These are phyloP conservation scores for Dynastes hyllus DNA, from an alignment of 2,888 invertebrate genomes.

Conservation along the genomic window DNA sequence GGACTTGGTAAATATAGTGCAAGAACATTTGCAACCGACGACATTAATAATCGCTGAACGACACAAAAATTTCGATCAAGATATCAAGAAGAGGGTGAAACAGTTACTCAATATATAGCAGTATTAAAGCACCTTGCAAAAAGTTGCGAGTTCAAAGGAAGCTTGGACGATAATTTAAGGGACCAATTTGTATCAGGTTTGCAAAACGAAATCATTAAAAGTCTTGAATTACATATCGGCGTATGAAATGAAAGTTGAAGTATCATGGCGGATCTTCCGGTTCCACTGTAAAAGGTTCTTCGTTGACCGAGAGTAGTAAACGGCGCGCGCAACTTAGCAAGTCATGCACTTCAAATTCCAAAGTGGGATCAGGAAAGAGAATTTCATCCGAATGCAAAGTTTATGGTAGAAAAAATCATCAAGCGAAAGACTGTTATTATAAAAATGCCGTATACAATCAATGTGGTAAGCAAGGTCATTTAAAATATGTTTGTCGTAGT, in stretches of 20 bases:
- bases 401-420: constrained; percentile 33
- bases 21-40: constrained; percentile 48
- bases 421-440: constrained; percentile 29
- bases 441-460: constrained; percentile 27
- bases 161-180: no score
- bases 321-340: no score
- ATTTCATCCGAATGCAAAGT: not conserved
- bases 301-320: no score
- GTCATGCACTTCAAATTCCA: no score
- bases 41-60: constrained; percentile 49
- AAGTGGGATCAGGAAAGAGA: not conserved
- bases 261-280: not conserved
- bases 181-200: no score
- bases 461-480: constrained; percentile 37
- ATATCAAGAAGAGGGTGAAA: constrained; percentile 31
- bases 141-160: no score
- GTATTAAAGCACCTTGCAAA: not conserved
- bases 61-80: constrained; percentile 49
- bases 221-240: constrained; percentile 24
- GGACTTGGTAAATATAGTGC: no score
- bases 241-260: constrained; percentile 24
- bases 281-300: no score
- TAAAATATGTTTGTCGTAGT: constrained; percentile 23
- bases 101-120: constrained; percentile 27
- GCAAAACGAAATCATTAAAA: constrained; percentile 21